Conservation (phyloP, 2,113 vertebrate genomes). For the Cervus canadensis region DNA sequence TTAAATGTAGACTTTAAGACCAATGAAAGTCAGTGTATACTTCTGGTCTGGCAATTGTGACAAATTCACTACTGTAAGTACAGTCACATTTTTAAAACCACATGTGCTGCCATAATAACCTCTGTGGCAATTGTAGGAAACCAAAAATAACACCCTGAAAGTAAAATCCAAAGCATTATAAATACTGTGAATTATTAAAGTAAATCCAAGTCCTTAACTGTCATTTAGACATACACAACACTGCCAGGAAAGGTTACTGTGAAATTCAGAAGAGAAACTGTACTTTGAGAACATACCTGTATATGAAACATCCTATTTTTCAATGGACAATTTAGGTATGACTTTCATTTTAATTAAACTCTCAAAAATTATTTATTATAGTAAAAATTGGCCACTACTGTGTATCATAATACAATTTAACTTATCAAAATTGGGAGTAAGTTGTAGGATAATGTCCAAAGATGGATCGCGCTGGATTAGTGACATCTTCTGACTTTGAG, state of each 20-base stretch:
- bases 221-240: neutral
- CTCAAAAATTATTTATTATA: neutral
- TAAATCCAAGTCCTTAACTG: neutral
- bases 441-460: neutral
- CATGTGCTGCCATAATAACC: slow-evolving; percentile 19
- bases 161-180: slow-evolving; percentile 19
- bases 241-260: neutral
- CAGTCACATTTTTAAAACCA: slow-evolving; percentile 37
- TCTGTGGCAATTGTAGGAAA: slow-evolving; percentile 46
- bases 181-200: slow-evolving; percentile 39
- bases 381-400: neutral
- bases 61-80: slow-evolving; percentile 6
- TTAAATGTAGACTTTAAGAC: slow-evolving; percentile 28
- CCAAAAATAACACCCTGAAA: slow-evolving; percentile 51
- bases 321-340: neutral
- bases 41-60: slow-evolving; percentile 30
- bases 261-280: neutral
- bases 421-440: neutral
- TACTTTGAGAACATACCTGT: neutral
- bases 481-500: neutral
- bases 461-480: neutral
- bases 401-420: neutral
- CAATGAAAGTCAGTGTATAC: neutral
- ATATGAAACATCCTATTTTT: neutral
- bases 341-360: neutral